Base-by-base conservation (phyloP, 1,140 invertebrate genomes). In the Helicoverpa armigera region DNA sequence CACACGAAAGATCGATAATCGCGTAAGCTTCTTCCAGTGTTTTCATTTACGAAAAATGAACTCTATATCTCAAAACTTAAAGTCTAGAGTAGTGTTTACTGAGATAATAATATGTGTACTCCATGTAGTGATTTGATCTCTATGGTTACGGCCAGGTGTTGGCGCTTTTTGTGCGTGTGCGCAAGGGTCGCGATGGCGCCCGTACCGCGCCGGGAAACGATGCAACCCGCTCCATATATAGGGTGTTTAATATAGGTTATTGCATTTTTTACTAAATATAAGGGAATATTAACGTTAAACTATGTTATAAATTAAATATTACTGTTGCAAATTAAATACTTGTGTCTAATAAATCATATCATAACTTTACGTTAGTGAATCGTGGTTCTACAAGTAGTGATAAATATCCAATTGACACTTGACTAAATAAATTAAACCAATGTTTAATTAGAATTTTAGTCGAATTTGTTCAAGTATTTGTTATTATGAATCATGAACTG, bases 71-170 rank as follows among this genome's bases (percentile, higher is more conserved):
- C 9, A 18, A 4, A 43, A 4, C 0, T 48, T 60, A 82, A 63
- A 31, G 16, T n/a, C 7, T 58, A 60, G 11, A 77, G 65, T 65
- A 65, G 18, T 0, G 10, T n/a, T 18, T 29, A 16, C 7, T 14
- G 10, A 70, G 67, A 51, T 60, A 77, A 51, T 69, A 53, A 61
- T 76, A 61, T 69, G 65, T 63, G 50, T 51, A 56, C n/a, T 43
- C 16, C 9, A 53, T 70, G 86, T 94, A 90, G 91, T 94, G 93
- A 94, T 94, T 94, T 88, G 88, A 92, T 94, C 93, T 86, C 91
- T 90, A 94, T 94, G 91, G 93, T 92, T 87, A 94, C 93, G 74
- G 87, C 93, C 93, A 94, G 93, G 93, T 94, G 93, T 85, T 83
- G 86, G 86, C 86, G 82, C 85, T 88, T 88, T 87, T 83, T 81